A percentile compares a stretch with the other conserved stretches of the same genome.
Conservation (phyloP, 2,113 vertebrate genomes). For the Ophiodon elongatus region DNA sequence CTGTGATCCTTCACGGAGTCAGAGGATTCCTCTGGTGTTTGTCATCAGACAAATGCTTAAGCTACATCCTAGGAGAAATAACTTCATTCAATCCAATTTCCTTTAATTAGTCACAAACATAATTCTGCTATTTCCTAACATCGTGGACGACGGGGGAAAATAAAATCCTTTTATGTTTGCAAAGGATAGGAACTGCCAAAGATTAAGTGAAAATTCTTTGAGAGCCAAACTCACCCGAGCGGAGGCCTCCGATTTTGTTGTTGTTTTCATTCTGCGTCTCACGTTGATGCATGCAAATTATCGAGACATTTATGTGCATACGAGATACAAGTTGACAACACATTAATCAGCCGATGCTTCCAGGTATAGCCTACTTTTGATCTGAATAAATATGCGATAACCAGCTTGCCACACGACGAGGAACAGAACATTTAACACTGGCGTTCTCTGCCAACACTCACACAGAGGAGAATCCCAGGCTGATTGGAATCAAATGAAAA, state of each 20-base stretch:
- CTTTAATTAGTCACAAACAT: slow-evolving; percentile 80
- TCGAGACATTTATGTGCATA: slow-evolving; percentile 71
- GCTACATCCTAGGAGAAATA: slow-evolving; percentile 72
- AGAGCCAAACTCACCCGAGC: slow-evolving; percentile 62
- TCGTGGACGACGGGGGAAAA: slow-evolving; percentile 44
- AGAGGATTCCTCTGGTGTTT: slow-evolving; percentile 69
- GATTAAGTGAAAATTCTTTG: slow-evolving; percentile 64
- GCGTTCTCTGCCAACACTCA: slow-evolving; percentile 77
- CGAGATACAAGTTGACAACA: slow-evolving; percentile 74
- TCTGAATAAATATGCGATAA: slow-evolving; percentile 78
- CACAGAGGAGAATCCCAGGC: slow-evolving; percentile 68
- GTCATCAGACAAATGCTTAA: slow-evolving; percentile 73
- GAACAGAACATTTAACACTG: slow-evolving; percentile 80
- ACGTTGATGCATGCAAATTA: slow-evolving; percentile 62
- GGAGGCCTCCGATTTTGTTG: slow-evolving; percentile 39
- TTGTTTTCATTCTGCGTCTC: slow-evolving; percentile 65
- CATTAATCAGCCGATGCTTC: slow-evolving; percentile 80
- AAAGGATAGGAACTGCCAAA: slow-evolving; percentile 55
- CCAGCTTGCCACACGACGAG: slow-evolving; percentile 69
- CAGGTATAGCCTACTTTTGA: slow-evolving; percentile 83
- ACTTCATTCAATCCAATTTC: slow-evolving; percentile 75
- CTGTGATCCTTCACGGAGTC: slow-evolving; percentile 62
- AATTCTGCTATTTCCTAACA: slow-evolving; percentile 74
- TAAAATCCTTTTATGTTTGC: slow-evolving; percentile 65
- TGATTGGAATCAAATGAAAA: slow-evolving; percentile 80